A percentile compares a stretch with the other conserved stretches of the same genome.
Conservation (phyloP, 2,888 invertebrate genomes). For the Hydroisotoma schaefferi region DNA sequence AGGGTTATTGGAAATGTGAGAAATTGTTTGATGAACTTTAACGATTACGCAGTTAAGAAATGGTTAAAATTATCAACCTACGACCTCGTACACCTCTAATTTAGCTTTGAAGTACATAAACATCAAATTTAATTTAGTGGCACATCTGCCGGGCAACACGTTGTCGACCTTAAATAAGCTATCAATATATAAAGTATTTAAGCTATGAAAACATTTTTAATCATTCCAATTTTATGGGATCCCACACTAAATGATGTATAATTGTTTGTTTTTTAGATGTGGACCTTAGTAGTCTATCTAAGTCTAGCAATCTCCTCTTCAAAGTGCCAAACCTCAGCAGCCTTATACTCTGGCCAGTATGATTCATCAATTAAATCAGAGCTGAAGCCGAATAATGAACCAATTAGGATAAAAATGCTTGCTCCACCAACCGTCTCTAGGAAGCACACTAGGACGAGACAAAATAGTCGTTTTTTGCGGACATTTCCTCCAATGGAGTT, state of each 20-base stretch:
- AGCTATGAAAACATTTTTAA: too few species aligned
- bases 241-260: too few species aligned
- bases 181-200: too few species aligned
- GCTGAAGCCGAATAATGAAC: not conserved
- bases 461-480: constrained; percentile 45
- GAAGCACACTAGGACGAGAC: constrained; percentile 31
- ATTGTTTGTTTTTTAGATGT: constrained; percentile 11
- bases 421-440: constrained; percentile 28
- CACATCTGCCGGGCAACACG: not conserved
- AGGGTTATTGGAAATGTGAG: too few species aligned
- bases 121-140: not conserved
- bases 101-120: not conserved
- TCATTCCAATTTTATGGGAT: too few species aligned
- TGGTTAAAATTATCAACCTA: too few species aligned
- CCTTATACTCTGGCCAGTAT: not conserved
- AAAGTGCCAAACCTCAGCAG: constrained; percentile 7
- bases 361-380: not conserved
- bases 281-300: not conserved
- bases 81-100: too few species aligned
- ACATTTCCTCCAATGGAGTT: constrained; percentile 41
- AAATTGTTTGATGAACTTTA: not conserved
- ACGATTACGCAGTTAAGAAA: not conserved
- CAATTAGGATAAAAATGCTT: constrained; percentile 31
- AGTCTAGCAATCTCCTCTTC: constrained; percentile 3
- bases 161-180: too few species aligned